Base-by-base conservation (phyloP, 2,888 invertebrate species). In the Lampropteryx suffumata region DNA sequence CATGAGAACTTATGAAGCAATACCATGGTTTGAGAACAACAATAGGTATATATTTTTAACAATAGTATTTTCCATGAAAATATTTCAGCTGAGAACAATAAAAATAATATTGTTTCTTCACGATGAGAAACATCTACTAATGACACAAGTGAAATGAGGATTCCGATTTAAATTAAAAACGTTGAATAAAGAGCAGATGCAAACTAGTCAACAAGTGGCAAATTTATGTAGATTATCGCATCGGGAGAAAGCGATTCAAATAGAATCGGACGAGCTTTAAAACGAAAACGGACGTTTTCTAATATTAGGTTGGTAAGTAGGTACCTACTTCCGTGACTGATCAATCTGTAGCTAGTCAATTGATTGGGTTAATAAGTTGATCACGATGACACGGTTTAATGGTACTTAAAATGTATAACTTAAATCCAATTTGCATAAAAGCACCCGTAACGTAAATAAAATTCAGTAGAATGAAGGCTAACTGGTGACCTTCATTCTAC, bases 201-300 rank as follows among this genome's bases (percentile, higher is more conserved):
- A 47, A 50, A 47, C 30, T 47, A 47, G 24, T 14, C 11, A 42
- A 32, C 39, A 33, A 55, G 36, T 45, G 42, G 40, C 36, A 45
- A 39, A 42, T 44, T 50, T 55, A 55, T 48, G 55, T 51, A 55
- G 48, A 55, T 55, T 51, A 44, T 51, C 10, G 48, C 42, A 45
- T 48, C 44, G 30, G 43, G 51, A 55, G 55, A 55, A 55, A 55
- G 55, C 48, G 48, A 48, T 49, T 42, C 48, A 51, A 48, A 55
- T 48, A 42, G 36, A 48, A 48, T 36, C 37, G 10, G 37, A 45
- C 24, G 42, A 45, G 47, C 47, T 36, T 37, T n/a, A n/a, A n/a
- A 33, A 34, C 46, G 28, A 52, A 52, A 52, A 41, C 53, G 11
- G 45, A 51, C 48, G 51, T 44, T 55, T 55, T 55, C 55, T 55